Evolutionary conservation across 2,888 invertebrate species (phyloP), one percentile per base, ranked within the genome.

Genomic region (Hirtodrosophila histrioides): DNA sequence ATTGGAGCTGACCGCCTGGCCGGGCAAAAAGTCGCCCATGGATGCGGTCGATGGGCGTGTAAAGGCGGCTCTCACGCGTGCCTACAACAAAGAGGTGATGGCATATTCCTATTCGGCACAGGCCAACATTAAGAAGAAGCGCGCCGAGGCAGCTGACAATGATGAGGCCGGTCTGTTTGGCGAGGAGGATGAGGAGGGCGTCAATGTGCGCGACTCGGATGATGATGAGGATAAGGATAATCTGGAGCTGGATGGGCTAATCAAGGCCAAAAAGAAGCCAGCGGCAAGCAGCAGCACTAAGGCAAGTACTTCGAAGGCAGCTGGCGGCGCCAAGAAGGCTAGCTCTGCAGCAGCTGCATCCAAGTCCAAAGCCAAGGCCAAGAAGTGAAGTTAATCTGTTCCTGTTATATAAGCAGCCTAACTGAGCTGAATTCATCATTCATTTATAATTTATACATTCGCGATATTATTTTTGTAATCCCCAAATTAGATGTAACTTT

Each of bases 41-140:
- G 94, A 95, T 48, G 92, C 93, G 64, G 93, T 99, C 24, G 96
- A 96, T 74, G 93, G 95, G 10, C 96, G 96, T 92, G 95, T 97
- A 0, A 99, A 99, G 93, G 95, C 98, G 0, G 97, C 98, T 0
- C 95, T 99, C 90, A 99, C 99, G 0, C 94, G 98, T 40, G 93
- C 95, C 0, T 98, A 97, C 91, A 99, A 99, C 91, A 99, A 99
- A 91, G 95, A 95, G 72, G 93, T 94, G 0, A 93, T 94, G 46
- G 93, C 95, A 56, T 93, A 96, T 55, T 97, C 98, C 0, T 98
- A 98, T 91, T 94, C 96, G 8, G 90, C 86, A 85, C 94, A 93
- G 41, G 92, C 93, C 4, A 92, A 93, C 1, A 90, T 94, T 4
- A 94, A 94, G 76, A 94, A 94, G 79, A 95, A 94, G 54, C 94